phyloP scores from a whole-genome alignment of 1,140 invertebrate species.

The Drosophila kepulauana region DNA sequence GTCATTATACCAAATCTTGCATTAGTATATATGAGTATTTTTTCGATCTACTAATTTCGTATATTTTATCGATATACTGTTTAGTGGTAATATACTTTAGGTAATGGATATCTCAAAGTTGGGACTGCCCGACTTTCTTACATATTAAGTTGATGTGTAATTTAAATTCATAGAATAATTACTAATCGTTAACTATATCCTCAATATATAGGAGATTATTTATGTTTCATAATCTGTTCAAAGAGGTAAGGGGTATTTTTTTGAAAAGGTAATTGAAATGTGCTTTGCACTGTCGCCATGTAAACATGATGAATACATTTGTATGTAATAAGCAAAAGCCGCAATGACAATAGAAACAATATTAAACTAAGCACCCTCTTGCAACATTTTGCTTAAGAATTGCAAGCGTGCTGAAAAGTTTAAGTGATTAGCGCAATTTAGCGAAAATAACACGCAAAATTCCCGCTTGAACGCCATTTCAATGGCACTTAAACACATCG shows the following conservation, averaged over 20 bases:
- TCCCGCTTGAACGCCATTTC: constrained; percentile 71
- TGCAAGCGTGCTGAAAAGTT: constrained; percentile 61
- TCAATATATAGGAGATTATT: too few relatives aligned
- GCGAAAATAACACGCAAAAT: constrained; percentile 81
- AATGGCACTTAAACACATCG: constrained; percentile 65
- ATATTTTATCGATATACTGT: too few relatives aligned
- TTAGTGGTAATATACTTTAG: too few relatives aligned
- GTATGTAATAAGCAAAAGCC: constrained; percentile 55
- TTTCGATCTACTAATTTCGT: too few relatives aligned
- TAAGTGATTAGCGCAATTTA: constrained; percentile 82
- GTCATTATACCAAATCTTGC: too few relatives aligned
- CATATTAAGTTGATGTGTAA: too few relatives aligned
- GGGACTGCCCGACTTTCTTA: too few relatives aligned
- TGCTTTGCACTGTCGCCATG: constrained; percentile 58
- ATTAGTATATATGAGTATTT: too few relatives aligned
- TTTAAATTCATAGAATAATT: too few relatives aligned
- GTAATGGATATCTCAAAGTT: too few relatives aligned
- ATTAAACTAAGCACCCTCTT: constrained; percentile 23
- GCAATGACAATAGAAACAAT: constrained; percentile 40
- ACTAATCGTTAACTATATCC: too few relatives aligned
- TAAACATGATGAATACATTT: constrained; percentile 58
- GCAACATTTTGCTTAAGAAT: background rate
- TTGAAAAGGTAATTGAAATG: background rate
- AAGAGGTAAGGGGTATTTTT: background rate
- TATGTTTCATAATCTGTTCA: background rate